Conservation (phyloP, 1,140 invertebrate genomes). For the Drosophila bipectinata region DNA sequence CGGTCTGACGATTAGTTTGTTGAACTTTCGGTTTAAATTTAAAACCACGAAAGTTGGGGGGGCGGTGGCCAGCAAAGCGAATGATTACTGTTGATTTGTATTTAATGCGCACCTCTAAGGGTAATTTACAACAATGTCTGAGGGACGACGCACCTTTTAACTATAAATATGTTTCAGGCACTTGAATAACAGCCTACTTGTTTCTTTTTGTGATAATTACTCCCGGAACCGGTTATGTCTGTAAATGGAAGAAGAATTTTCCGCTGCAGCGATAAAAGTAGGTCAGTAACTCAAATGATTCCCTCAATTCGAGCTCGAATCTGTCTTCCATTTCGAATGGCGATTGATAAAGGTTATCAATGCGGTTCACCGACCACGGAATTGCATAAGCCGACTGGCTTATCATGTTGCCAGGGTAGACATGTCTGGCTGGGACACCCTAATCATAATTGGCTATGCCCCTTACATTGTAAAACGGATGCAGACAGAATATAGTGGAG, state of each 20-base stretch:
- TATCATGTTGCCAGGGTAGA: constrained; percentile 47
- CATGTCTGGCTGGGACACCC: constrained; percentile 38
- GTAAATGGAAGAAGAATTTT: constrained; percentile 43
- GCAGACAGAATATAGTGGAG: constrained; percentile 1
- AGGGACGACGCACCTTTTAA: constrained; percentile 14
- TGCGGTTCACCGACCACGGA: constrained; percentile 27
- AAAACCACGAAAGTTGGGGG: constrained; percentile 26
- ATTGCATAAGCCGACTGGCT: constrained; percentile 44
- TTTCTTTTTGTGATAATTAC: constrained; percentile 41
- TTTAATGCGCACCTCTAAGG: not conserved
- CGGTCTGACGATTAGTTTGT: constrained; percentile 49
- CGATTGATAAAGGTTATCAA: constrained; percentile 46
- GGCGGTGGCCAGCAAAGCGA: not conserved
- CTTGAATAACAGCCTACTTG: not conserved
- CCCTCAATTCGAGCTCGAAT: not conserved
- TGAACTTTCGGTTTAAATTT: constrained; percentile 51
- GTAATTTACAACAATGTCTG: constrained; percentile 5
- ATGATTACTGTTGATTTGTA: constrained; percentile 11
- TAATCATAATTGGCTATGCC: constrained; percentile 30
- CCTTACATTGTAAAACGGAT: constrained; percentile 54
- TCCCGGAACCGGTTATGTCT: constrained; percentile 53
- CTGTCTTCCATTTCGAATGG: constrained; percentile 3
- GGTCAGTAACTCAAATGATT: constrained; percentile 60
- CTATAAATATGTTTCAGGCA: constrained; percentile 25
- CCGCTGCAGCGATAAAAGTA: constrained; percentile 53